Evolutionary conservation across 1,140 invertebrate species (phyloP), one percentile per base, ranked within the genome.

Genomic region (Eriosoma lanigerum): DNA sequence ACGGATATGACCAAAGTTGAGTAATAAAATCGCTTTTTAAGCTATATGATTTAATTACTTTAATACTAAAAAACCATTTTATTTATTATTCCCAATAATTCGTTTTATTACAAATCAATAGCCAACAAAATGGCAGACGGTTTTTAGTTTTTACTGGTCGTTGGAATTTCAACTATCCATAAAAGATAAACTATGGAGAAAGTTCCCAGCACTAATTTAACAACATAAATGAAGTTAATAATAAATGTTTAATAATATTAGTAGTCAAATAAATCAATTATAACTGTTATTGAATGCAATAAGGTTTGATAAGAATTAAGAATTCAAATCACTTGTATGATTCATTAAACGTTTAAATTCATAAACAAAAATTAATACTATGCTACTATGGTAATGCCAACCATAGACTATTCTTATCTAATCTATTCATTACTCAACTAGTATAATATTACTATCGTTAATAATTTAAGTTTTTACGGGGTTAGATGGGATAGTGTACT

Each of bases 111-210:
- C 68, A 12, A 13, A 52, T 29, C 48, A 12, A 72, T 52, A 52
- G 10, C n/a, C 10, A 44, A 66, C n/a, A 52, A 72, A 52, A 70
- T 32, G 46, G 15, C 19, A 17, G 17, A 17, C 60, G 8, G 60
- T 13, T 3, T 38, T 38, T 8, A 12, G n/a, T 21, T 68, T 68
- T 68, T 17, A 68, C n/a, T 17, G 66, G 66, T 2, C 66, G 1
- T 68, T 48, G 21, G 44, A 68, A 68, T 68, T 68, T 68, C n/a
- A 68, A 68, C 64, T 17, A 68, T 68, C 17, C 66, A 38, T 68
- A 17, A 46, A 68, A 68, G 66, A 68, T 26, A 44, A 64, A 68
- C 38, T 68, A 2, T 8, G 13, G 38, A 46, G 29, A 9, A 68
- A 68, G 21, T 48, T 48, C 44, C 13, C 21, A 17, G 21, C 6